phyloP scores from a whole-genome alignment of 2,888 invertebrate species.

The Mesorhabditis belari region DNA sequence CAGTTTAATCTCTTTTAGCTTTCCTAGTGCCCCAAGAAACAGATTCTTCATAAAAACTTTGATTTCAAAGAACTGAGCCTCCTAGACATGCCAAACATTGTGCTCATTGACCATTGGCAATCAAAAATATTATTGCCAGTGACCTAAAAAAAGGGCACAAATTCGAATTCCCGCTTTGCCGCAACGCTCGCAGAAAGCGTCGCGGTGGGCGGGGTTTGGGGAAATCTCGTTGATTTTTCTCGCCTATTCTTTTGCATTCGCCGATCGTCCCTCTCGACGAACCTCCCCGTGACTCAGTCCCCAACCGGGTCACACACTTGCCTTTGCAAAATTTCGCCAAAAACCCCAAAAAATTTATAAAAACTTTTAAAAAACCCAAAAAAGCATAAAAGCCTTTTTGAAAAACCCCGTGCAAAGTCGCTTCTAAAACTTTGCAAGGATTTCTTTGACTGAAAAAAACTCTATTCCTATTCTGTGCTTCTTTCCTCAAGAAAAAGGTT shows the following conservation, averaged over 20 bases:
- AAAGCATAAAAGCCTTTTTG: constrained; percentile 20
- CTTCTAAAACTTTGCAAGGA: not conserved
- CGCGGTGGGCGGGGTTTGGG: not conserved
- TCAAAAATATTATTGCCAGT: no score
- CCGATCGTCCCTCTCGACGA: not conserved
- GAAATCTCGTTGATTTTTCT: not conserved
- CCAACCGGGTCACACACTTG: not conserved
- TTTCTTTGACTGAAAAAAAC: not conserved
- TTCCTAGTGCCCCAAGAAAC: no score
- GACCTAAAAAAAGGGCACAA: no score
- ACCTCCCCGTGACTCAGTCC: not conserved
- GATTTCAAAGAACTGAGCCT: not conserved
- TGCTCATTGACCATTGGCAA: not conserved
- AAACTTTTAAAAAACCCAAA: constrained; percentile 11
- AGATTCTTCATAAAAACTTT: no score
- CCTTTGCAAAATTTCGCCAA: not conserved
- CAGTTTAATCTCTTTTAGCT: no score
- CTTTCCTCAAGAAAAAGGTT: no score
- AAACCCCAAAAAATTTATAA: not conserved
- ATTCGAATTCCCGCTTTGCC: no score
- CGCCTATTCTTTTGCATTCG: not conserved
- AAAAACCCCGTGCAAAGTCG: constrained; percentile 3
- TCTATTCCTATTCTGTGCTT: no score
- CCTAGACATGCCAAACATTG: not conserved
- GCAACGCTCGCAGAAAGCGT: no score